Conservation (phyloP, 2,888 invertebrate genomes). For the Clepsis dumicolana region DNA sequence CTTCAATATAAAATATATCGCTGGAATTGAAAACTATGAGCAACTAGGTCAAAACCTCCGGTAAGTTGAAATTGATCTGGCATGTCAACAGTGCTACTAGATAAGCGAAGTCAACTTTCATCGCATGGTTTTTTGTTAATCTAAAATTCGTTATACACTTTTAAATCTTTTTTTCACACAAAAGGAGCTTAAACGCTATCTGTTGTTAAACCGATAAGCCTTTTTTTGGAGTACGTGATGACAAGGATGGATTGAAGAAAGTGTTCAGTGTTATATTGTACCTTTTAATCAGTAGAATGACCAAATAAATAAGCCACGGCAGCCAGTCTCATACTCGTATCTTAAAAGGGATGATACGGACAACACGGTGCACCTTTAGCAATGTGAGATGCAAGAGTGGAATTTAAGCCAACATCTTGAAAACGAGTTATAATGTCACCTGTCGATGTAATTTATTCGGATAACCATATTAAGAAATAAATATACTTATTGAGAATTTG, state of each 20-base stretch:
- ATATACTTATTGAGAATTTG: slow-evolving; percentile 4
- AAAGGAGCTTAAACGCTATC: slow-evolving; percentile 23
- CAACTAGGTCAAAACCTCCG: slow-evolving; percentile 24
- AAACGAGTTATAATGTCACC: slow-evolving; percentile 47
- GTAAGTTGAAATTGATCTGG: slow-evolving; percentile 12
- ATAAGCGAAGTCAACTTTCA: slow-evolving; percentile 7
- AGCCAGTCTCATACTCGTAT: neutral
- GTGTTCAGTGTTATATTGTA: slow-evolving; percentile 12
- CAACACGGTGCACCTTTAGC: slow-evolving; percentile 26
- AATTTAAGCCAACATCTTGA: slow-evolving; percentile 29
- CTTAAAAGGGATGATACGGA: slow-evolving; percentile 3
- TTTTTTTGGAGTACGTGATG: slow-evolving; percentile 27
- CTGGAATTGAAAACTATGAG: slow-evolving; percentile 11
- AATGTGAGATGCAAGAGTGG: slow-evolving; percentile 19
- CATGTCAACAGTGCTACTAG: neutral
- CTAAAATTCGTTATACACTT: neutral
- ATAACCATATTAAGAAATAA: slow-evolving; percentile 13
- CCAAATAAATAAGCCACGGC: slow-evolving; percentile 13
- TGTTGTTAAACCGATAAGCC: slow-evolving; percentile 21
- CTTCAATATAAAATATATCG: slow-evolving; percentile 12
- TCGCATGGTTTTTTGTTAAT: slow-evolving; percentile 8
- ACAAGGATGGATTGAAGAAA: slow-evolving; percentile 26
- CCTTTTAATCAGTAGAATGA: slow-evolving; percentile 7
- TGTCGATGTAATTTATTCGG: slow-evolving; percentile 39
- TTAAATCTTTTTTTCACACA: slow-evolving; percentile 6